Conservation (phyloP, 2,113 vertebrate genomes). For the Elgaria multicarinata region DNA sequence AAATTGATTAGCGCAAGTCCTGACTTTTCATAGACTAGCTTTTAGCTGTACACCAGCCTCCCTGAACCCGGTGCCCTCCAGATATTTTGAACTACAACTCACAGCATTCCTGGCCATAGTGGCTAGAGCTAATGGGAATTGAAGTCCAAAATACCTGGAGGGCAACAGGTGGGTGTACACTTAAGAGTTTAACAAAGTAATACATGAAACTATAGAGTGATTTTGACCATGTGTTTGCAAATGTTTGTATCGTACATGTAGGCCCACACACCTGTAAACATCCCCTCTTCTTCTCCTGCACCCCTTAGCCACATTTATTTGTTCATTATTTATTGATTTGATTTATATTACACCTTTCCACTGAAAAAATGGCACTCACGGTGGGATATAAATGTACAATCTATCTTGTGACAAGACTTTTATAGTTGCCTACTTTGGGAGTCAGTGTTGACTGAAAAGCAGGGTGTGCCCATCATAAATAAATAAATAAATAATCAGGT, state of each 20-base stretch:
- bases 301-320: no score
- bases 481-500: background rate
- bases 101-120: no score
- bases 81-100: no score
- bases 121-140: background rate
- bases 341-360: no score
- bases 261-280: background rate
- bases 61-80: no score
- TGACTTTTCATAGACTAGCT: background rate
- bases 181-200: background rate
- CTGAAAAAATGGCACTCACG: no score
- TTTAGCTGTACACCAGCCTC: background rate
- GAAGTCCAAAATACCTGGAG: no score
- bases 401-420: background rate
- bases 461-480: background rate
- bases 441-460: background rate
- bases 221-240: background rate
- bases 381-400: no score
- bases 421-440: background rate
- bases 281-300: background rate
- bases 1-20: background rate
- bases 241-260: background rate
- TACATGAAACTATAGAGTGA: background rate
- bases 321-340: no score
- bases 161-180: background rate